A percentile compares a stretch with the other conserved stretches of the same genome.
Conservation (phyloP, 2,888 invertebrate species). For the Polyploca ridens region DNA sequence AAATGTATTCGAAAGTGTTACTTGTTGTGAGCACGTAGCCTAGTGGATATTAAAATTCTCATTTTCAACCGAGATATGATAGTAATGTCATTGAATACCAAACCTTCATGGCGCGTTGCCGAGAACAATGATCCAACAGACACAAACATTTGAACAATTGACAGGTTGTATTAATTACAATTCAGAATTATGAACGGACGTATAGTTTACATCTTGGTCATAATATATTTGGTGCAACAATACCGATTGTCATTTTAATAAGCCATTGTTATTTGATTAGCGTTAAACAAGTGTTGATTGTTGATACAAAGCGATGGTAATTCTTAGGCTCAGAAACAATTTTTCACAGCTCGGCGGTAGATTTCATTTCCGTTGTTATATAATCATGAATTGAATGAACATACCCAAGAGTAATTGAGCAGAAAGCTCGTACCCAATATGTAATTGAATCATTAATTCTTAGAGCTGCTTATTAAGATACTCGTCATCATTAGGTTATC, state of each 20-base stretch:
- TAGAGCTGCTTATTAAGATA: not conserved
- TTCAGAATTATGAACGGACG: slow-evolving; percentile 67
- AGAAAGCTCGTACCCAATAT: not conserved
- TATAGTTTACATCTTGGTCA: slow-evolving; percentile 33
- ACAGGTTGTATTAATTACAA: slow-evolving; percentile 59
- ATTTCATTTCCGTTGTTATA: not conserved
- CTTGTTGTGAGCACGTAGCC: slow-evolving; percentile 52
- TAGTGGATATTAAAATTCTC: slow-evolving; percentile 57
- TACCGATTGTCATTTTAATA: slow-evolving; percentile 47
- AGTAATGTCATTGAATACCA: slow-evolving; percentile 52
- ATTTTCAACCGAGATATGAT: slow-evolving; percentile 41
- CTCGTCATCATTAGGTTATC: slow-evolving; percentile 8
- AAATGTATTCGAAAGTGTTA: slow-evolving; percentile 72
- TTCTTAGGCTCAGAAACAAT: slow-evolving; percentile 15
- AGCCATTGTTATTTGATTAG: slow-evolving; percentile 46
- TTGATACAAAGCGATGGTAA: slow-evolving; percentile 22
- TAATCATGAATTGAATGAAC: not conserved
- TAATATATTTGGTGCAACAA: slow-evolving; percentile 37
- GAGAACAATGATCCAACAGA: slow-evolving; percentile 55
- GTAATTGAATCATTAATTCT: not conserved
- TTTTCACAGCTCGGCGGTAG: not conserved
- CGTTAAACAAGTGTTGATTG: slow-evolving; percentile 45
- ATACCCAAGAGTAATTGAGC: slow-evolving; percentile 1
- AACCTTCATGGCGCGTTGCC: slow-evolving; percentile 63
- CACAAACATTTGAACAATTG: slow-evolving; percentile 59